Evolutionary conservation across 2,113 vertebrate genomes (phyloP), one percentile per base, ranked within the genome.

Genomic region (Illadopsis cleaveri): DNA sequence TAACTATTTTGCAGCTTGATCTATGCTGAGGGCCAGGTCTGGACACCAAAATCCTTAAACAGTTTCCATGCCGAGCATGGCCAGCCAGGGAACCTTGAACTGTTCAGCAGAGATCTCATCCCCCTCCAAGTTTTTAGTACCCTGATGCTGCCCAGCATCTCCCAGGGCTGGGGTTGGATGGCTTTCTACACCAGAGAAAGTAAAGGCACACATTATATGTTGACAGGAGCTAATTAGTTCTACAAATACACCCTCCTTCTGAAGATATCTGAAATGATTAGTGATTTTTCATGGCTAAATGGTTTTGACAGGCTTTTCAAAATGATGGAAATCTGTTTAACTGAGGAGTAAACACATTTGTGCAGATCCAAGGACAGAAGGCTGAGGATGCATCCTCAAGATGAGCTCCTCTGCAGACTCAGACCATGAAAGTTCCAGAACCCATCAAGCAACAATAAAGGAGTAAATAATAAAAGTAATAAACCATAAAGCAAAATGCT

Each of bases 211-310:
- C 5, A 3, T 44, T 58, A 35, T 19, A 13, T n/a, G 54, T 42
- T 64, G 68, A 73, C 38, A 68, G 93, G 90, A 97, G 86, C 79
- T 88, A 95, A 95, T 95, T 95, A 96, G 93, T 69, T 82, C 69
- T 83, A 71, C 92, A 97, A 96, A 94, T 91, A 79, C 24, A 60
- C 60, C 58, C 80, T 95, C 77, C 71, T 86, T 35, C 90, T 60
- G 84, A 93, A 94, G 83, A 33, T 35, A 78, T 47, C 77, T 7
- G 10, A 73, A 54, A 64, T 58, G 42, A 44, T 65, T 61, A 83
- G 62, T 91, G 90, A 91, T 96, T 97, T 96, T 89, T 95, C 80
- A 94, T 66, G 84, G 70, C 56, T 93, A 91, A 96, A 82, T 58
- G 48, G 64, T 82, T 96, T 83, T 95, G 94, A 95, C 69, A 88